phyloP scores from a whole-genome alignment of 2,888 invertebrate species.

The Phortica magna region DNA sequence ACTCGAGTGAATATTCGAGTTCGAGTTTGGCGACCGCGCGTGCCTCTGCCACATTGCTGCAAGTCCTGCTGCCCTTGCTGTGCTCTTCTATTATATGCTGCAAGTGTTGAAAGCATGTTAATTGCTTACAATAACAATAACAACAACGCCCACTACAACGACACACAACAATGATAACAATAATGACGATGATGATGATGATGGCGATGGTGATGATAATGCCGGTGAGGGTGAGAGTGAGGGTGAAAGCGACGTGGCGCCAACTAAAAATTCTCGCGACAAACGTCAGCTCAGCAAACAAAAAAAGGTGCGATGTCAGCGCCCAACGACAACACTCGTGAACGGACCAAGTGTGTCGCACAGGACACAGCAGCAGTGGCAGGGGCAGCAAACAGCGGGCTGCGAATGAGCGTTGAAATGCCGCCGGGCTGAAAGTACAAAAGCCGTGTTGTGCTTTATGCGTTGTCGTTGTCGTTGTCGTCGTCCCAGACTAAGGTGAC shows the following conservation, averaged over 20 bases:
- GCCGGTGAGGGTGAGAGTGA: slow-evolving; percentile 39
- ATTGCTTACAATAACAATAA: slow-evolving; percentile 65
- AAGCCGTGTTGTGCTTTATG: not conserved
- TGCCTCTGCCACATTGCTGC: slow-evolving; percentile 1
- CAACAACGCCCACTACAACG: slow-evolving; percentile 44
- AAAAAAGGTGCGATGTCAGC: slow-evolving; percentile 26
- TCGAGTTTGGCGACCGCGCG: slow-evolving; percentile 10
- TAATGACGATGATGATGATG: not conserved
- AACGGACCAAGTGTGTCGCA: not conserved
- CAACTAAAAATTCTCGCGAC: slow-evolving; percentile 34
- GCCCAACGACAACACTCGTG: not conserved
- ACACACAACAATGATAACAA: slow-evolving; percentile 27
- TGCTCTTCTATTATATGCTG: slow-evolving; percentile 38
- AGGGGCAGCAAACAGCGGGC: slow-evolving; percentile 1
- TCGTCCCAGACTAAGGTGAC: not conserved
- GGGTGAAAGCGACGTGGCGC: slow-evolving; percentile 52
- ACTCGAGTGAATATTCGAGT: slow-evolving; percentile 50
- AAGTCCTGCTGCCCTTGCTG: slow-evolving; percentile 33
- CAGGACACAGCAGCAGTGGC: not conserved
- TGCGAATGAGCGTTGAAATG: not conserved
- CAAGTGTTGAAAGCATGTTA: slow-evolving; percentile 71
- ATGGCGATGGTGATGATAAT: not conserved
- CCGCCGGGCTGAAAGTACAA: not conserved
- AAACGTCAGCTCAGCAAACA: slow-evolving; percentile 43
- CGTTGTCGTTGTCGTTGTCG: too few relatives aligned